These are phyloP conservation scores for Garrulus glandarius DNA, from an alignment of 2,797 vertebrate species.

Conservation along the genomic window DNA sequence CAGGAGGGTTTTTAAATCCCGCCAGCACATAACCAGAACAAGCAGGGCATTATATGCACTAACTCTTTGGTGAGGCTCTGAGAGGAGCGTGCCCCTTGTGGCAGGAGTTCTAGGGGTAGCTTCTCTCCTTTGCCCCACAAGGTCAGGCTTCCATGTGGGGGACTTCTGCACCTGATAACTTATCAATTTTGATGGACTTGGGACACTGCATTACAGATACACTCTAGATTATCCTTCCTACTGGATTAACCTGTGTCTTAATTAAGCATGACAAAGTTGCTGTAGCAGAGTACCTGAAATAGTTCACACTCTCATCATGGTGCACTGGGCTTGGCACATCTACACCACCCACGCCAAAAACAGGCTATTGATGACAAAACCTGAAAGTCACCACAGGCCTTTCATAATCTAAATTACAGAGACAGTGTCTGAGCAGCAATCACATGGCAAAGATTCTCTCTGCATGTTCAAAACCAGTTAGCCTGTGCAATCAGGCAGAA, in stretches of 20 bases:
- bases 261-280: not conserved
- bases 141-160: not conserved
- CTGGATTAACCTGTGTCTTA: not conserved
- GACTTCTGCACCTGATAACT: not conserved
- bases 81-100: fast-evolving
- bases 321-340: conserved; percentile 11
- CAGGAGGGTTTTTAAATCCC: not conserved
- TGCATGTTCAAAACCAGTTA: not conserved
- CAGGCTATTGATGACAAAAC: conserved; percentile 65
- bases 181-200: not conserved
- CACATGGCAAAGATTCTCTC: conserved; percentile 25
- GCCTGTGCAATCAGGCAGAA: not conserved
- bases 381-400: conserved; percentile 65
- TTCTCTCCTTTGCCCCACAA: not conserved
- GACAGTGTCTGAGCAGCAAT: conserved; percentile 30
- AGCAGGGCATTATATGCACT: not conserved
- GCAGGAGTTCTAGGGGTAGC: not conserved
- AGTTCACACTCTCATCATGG: not conserved
- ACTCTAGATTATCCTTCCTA: not conserved
- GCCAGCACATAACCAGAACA: not conserved
- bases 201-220: not conserved
- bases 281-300: conserved; percentile 32
- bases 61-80: not conserved
- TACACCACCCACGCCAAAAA: conserved; percentile 37
- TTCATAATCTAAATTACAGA: conserved; percentile 66